phyloP scores from a whole-genome alignment of 2,113 vertebrate genomes.

The Lutjanus erythropterus region DNA sequence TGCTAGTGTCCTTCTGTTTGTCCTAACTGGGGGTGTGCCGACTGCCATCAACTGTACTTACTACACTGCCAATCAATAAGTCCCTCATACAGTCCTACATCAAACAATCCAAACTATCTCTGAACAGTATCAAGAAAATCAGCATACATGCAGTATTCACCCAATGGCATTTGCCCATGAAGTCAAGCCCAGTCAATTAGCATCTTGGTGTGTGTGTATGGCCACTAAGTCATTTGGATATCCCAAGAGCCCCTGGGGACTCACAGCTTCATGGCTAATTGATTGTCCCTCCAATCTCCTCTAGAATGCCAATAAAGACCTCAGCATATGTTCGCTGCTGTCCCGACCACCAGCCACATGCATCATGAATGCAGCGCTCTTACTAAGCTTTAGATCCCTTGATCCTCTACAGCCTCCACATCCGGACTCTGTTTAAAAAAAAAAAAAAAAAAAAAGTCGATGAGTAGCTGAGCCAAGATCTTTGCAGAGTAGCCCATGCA shows the following conservation, averaged over 20 bases:
- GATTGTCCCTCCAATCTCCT: conserved; percentile 73
- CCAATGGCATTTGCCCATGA: conserved; percentile 33
- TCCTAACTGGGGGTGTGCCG: no score
- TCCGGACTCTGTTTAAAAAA: conserved; percentile 71
- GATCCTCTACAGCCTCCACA: conserved; percentile 80
- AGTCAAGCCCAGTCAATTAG: conserved; percentile 56
- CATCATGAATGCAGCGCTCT: conserved; percentile 75
- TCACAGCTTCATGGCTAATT: conserved; percentile 76
- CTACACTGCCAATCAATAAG: no score
- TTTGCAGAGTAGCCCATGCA: conserved; percentile 63
- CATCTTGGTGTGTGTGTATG: conserved; percentile 50
- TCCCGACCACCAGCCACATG: conserved; percentile 59
- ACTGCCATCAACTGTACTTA: no score
- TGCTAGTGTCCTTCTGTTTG: no score
- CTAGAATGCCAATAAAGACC: conserved; percentile 78
- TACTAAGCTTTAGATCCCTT: conserved; percentile 81
- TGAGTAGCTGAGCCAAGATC: conserved; percentile 70
- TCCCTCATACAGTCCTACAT: no score
- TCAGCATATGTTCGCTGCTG: conserved; percentile 75
- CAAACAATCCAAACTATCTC: no score
- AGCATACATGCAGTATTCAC: not conserved
- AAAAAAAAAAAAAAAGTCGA: conserved; percentile 47
- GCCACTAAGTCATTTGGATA: conserved; percentile 61
- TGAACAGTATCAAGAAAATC: not conserved
- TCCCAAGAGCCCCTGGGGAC: conserved; percentile 63